Percentiles rank a stretch among this genome's conserved stretches.
Conservation (phyloP, 1,140 invertebrate genomes). For the Trichonephila clavipes region DNA sequence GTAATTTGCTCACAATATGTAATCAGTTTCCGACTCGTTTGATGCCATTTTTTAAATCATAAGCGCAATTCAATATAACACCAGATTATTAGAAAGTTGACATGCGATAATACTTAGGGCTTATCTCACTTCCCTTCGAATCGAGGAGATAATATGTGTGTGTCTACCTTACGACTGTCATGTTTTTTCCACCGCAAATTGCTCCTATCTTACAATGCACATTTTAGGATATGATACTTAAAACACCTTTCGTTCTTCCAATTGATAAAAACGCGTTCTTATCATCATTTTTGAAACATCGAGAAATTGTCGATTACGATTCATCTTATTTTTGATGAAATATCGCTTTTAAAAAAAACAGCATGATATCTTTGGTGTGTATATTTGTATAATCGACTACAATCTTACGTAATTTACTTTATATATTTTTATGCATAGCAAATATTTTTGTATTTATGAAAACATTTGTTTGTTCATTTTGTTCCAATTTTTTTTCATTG, state of each 20-base stretch:
- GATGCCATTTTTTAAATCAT: background rate
- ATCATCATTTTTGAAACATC: too few species aligned
- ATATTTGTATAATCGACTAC: too few species aligned
- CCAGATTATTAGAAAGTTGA: background rate
- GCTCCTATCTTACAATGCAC: background rate
- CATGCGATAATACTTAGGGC: slow-evolving; percentile 39
- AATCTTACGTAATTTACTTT: too few species aligned
- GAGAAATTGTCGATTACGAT: too few species aligned
- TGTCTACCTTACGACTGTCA: background rate
- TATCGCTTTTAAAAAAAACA: too few species aligned
- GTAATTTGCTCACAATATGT: background rate
- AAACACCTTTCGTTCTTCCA: background rate
- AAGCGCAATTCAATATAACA: slow-evolving; percentile 23
- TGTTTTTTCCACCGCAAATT: background rate
- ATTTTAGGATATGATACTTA: background rate
- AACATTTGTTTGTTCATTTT: too few species aligned
- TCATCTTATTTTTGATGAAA: too few species aligned
- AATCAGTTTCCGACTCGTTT: background rate
- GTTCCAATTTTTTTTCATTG: too few species aligned
- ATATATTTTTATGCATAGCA: too few species aligned
- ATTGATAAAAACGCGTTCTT: too few species aligned
- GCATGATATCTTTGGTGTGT: too few species aligned
- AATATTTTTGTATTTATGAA: too few species aligned
- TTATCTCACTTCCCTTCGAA: slow-evolving; percentile 51
- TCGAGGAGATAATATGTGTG: background rate